Conservation (phyloP, 2,797 vertebrate genomes). For the Spinus pinus region DNA sequence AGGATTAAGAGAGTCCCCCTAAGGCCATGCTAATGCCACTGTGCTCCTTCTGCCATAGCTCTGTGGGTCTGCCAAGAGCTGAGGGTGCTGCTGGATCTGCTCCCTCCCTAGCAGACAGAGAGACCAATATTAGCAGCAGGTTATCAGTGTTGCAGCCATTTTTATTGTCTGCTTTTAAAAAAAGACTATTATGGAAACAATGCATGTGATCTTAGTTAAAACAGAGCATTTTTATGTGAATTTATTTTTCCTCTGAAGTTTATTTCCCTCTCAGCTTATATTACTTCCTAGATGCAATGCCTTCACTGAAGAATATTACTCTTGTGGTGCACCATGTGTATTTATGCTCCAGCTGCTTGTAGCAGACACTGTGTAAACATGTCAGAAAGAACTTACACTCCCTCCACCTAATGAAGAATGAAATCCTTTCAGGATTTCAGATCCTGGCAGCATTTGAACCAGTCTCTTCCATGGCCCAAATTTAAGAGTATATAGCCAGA, state of each 20-base stretch:
- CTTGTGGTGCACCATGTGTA: accelerated
- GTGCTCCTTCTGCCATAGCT: not conserved
- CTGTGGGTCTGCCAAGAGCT: not conserved
- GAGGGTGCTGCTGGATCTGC: not conserved
- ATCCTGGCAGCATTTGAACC: not conserved
- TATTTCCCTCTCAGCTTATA: not conserved
- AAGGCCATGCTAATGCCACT: not conserved
- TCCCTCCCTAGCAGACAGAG: not conserved
- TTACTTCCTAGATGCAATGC: not conserved
- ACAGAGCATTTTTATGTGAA: not conserved
- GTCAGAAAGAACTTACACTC: not conserved
- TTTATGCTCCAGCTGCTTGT: not conserved
- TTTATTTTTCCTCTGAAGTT: not conserved
- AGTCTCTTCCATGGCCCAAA: not conserved
- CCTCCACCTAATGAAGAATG: not conserved
- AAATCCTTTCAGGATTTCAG: not conserved
- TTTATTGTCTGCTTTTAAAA: not conserved
- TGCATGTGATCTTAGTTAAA: not conserved
- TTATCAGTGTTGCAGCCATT: not conserved
- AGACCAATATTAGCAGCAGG: not conserved
- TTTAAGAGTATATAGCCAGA: not conserved
- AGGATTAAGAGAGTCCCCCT: not conserved
- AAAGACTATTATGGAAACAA: not conserved
- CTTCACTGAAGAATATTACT: not conserved
- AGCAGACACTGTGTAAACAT: not conserved